Evolutionary conservation across 2,113 vertebrate genomes (phyloP).

Genomic region (Paralichthys olivaceus): DNA sequence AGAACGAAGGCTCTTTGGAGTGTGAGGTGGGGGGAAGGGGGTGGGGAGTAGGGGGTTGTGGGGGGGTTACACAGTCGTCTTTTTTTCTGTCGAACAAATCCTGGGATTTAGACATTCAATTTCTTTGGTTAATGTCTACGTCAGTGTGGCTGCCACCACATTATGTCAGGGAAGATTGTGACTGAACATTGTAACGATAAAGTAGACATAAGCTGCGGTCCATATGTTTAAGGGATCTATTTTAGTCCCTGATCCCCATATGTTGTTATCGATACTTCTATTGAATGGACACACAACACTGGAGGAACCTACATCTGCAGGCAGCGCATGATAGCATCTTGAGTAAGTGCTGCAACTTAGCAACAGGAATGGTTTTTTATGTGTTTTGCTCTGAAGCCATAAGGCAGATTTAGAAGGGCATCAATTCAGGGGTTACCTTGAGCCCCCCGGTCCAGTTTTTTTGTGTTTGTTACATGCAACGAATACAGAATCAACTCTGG

Average conservation of each 20-base stretch:
- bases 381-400: background rate
- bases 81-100: constrained; percentile 7
- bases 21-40: too few species aligned
- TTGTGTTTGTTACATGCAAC: constrained; percentile 10
- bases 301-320: constrained; percentile 2
- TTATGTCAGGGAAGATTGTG: background rate
- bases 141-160: background rate
- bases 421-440: constrained; percentile 44
- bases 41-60: background rate
- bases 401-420: constrained; percentile 39
- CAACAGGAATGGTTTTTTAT: constrained; percentile 1
- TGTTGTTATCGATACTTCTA: constrained; percentile 11
- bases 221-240: constrained; percentile 1
- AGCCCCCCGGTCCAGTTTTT: constrained; percentile 1
- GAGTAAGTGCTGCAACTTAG: constrained; percentile 32
- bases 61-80: background rate
- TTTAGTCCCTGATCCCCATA: background rate
- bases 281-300: background rate
- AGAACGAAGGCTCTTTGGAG: background rate
- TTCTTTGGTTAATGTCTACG: background rate
- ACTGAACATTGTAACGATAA: background rate
- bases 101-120: background rate
- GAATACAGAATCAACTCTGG: constrained; percentile 32
- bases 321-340: constrained; percentile 37
- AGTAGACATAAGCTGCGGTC: background rate